Base-by-base conservation (phyloP, 2,113 vertebrate genomes). In the Passer montanus region DNA sequence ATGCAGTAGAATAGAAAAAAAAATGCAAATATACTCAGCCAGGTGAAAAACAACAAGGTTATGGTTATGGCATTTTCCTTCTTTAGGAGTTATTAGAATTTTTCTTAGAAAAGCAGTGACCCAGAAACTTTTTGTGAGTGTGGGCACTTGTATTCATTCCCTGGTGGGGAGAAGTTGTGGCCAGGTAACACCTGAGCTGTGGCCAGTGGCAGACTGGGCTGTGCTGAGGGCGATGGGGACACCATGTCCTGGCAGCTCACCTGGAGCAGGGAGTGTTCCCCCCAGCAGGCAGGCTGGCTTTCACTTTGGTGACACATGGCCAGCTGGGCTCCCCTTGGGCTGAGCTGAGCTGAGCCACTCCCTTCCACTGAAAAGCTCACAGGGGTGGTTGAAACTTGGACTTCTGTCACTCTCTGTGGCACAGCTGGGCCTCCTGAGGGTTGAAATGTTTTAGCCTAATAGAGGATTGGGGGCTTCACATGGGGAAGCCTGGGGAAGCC, bases 271-370 rank as follows among this genome's bases (percentile, higher is more conserved):
- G 17, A 27, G 23, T 18, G 87, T 31, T 35, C 64, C 58, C n/a
- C 49, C 21, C 19, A 0, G 3, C 23, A 37, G 33, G 60, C 28
- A 24, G 6, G 0, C 27, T 52, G 55, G 18, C 5, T 60, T 50
- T 28, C 30, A 21, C 23, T 22, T 47, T 0, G 18, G 35, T n/a
- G 13, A 27, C 2, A 3, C 3, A 11, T 0, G 0, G 22, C 53
- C 30, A 19, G 28, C n/a, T 90, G 67, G 46, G 46, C 10, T 47
- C 56, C 21, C 74, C 58, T 28, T 21, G 53, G 56, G 39, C 84
- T 55, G 52, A 20, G 41, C 60, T 75, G 50, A 49, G 43, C 56
- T 5, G 8, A 44, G 15, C 46, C 35, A 8, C n/a, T 50, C 63
- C 76, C 35, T 79, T 33, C 12, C 16, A 33, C 1, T 14, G 23